Percentiles rank a stretch among this genome's conserved stretches.
phyloP scores from a whole-genome alignment of 2,888 invertebrate genomes.

The Creontiades dilutus region DNA sequence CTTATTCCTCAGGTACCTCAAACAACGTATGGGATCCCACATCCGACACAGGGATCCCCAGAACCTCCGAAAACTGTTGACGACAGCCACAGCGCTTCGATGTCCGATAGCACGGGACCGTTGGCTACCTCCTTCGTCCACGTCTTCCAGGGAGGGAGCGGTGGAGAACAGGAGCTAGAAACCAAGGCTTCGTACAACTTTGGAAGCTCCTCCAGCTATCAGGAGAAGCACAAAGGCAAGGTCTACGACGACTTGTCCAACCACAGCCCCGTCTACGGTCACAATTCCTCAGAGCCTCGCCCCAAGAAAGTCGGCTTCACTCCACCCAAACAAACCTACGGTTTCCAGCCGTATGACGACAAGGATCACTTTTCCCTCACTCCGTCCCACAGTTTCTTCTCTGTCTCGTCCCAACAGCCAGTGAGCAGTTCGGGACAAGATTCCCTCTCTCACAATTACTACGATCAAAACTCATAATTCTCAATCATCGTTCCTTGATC shows the following conservation, averaged over 20 bases:
- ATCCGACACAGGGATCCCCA: slow-evolving; percentile 73
- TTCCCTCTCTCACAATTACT: slow-evolving; percentile 73
- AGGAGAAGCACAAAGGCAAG: slow-evolving; percentile 69
- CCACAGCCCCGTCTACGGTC: slow-evolving; percentile 70
- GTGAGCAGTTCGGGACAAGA: slow-evolving; percentile 54
- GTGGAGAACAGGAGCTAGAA: slow-evolving; percentile 57
- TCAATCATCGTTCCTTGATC: slow-evolving; percentile 44
- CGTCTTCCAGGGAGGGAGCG: slow-evolving; percentile 58
- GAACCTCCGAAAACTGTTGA: slow-evolving; percentile 72
- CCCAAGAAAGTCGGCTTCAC: slow-evolving; percentile 72
- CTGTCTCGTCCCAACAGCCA: slow-evolving; percentile 64
- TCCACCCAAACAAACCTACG: slow-evolving; percentile 75
- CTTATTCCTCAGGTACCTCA: slow-evolving; percentile 47
- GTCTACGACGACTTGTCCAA: slow-evolving; percentile 68
- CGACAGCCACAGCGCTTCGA: slow-evolving; percentile 11
- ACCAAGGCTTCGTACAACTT: slow-evolving; percentile 55
- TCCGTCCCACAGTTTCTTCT: slow-evolving; percentile 57
- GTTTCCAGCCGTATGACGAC: slow-evolving; percentile 75
- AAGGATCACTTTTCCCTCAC: slow-evolving; percentile 60
- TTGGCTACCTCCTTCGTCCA: slow-evolving; percentile 55
- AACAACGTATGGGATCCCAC: slow-evolving; percentile 73
- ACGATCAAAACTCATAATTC: slow-evolving; percentile 70
- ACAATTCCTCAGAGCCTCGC: slow-evolving; percentile 42
- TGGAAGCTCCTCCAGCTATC: slow-evolving; percentile 24
- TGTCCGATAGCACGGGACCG: slow-evolving; percentile 15